Conservation (phyloP, 2,888 invertebrate species). For the Drosophila colorata region DNA sequence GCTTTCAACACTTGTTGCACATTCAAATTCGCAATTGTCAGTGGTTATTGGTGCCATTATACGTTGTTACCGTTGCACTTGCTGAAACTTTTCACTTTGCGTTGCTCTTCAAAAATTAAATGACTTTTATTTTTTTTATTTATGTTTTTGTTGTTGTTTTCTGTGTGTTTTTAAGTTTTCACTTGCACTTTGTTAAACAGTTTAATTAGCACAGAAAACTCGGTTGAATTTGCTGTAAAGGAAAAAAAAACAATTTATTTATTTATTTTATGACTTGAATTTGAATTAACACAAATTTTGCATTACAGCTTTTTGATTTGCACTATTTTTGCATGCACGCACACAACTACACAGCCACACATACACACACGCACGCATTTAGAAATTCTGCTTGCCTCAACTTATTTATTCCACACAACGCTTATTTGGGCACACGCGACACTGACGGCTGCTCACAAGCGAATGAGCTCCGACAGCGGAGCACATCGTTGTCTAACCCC, state of each 20-base stretch:
- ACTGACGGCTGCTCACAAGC: constrained; percentile 81
- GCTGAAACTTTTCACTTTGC: constrained; percentile 65
- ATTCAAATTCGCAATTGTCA: constrained; percentile 84
- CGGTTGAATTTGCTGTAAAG: constrained; percentile 42
- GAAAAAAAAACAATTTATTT: constrained; percentile 25
- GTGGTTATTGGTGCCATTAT: constrained; percentile 85
- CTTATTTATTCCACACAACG: constrained; percentile 40
- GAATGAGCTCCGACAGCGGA: constrained; percentile 64
- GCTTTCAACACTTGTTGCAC: constrained; percentile 83
- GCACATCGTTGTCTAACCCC: constrained; percentile 47
- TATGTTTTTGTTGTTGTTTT: constrained; percentile 28
- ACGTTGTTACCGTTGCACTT: constrained; percentile 80
- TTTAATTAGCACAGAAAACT: constrained; percentile 45
- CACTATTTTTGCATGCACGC: constrained; percentile 47
- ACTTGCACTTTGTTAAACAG: constrained; percentile 53
- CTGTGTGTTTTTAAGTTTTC: constrained; percentile 21
- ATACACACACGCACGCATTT: constrained; percentile 26
- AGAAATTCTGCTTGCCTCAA: constrained; percentile 45
- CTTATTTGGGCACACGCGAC: constrained; percentile 74
- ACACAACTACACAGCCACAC: constrained; percentile 14
- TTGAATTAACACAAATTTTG: constrained; percentile 23
- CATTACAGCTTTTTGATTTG: constrained; percentile 34
- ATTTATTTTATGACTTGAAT: constrained; percentile 2
- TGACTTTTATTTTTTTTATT: constrained; percentile 37
- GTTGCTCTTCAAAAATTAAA: constrained; percentile 42